phyloP scores from a whole-genome alignment of 2,113 vertebrate genomes.

The Hiodon tergisus region DNA sequence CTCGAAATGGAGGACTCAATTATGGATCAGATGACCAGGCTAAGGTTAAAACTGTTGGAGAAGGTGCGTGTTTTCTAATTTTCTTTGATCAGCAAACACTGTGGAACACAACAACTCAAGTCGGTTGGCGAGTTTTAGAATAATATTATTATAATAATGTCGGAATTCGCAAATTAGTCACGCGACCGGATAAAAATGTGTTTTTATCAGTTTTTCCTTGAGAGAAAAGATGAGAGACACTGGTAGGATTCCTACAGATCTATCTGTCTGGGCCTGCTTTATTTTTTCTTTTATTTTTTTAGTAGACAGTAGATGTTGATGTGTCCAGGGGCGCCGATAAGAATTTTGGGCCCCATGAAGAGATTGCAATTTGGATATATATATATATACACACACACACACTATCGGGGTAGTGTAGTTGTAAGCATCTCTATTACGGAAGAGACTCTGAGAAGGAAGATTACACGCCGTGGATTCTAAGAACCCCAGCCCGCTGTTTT shows the following conservation, averaged over 20 bases:
- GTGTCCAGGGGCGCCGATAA: too few species aligned
- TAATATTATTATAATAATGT: not conserved
- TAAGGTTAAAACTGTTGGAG: conserved; percentile 69
- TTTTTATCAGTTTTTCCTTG: not conserved
- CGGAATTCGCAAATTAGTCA: not conserved
- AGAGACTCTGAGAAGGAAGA: not conserved
- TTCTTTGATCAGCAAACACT: not conserved
- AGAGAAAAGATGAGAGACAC: not conserved
- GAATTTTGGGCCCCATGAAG: too few species aligned
- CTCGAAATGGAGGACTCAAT: conserved; percentile 54
- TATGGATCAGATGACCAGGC: conserved; percentile 63
- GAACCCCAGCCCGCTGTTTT: not conserved
- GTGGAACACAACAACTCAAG: too few species aligned
- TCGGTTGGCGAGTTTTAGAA: not conserved
- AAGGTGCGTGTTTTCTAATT: conserved; percentile 57
- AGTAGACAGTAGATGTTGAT: not conserved
- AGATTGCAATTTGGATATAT: too few species aligned
- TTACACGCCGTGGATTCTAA: not conserved
- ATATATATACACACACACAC: too few species aligned
- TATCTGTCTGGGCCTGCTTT: not conserved
- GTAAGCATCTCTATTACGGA: not conserved
- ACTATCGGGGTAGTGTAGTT: too few species aligned
- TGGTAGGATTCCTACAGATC: not conserved
- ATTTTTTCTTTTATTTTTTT: not conserved
- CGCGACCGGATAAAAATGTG: not conserved